These are phyloP conservation scores for Hystrix cristata DNA, from an alignment of 2,113 vertebrate species.

Conservation along the genomic window DNA sequence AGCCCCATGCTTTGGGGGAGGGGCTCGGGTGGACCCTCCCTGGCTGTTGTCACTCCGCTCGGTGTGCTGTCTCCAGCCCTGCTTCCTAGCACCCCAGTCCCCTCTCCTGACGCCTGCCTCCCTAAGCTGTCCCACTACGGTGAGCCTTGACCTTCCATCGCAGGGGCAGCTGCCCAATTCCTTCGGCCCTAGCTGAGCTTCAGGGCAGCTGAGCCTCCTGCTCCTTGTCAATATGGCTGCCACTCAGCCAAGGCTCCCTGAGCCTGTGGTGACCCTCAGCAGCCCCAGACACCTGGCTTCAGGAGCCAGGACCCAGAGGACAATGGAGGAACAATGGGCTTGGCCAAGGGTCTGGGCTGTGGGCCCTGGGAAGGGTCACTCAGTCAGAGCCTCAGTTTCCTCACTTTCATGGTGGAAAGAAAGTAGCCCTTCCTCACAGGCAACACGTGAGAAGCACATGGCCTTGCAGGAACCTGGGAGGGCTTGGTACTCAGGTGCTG, in stretches of 20 bases:
- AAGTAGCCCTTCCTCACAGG: background rate
- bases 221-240: background rate
- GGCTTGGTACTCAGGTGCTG: fast-evolving
- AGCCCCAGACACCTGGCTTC: background rate
- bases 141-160: background rate
- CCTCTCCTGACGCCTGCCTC: background rate
- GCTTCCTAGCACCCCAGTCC: background rate
- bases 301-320: background rate
- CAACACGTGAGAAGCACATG: background rate
- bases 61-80: background rate
- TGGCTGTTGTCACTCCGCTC: no score
- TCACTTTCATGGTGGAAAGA: background rate
- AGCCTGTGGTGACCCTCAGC: background rate
- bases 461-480: background rate
- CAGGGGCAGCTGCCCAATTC: background rate
- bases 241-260: background rate
- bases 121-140: background rate
- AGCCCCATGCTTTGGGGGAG: background rate
- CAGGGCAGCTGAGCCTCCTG: background rate
- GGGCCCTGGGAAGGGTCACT: background rate
- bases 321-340: background rate
- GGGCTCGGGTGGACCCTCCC: no score
- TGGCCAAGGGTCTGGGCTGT: background rate
- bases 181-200: background rate
- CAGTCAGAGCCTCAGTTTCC: background rate